A percentile compares a stretch with the other conserved stretches of the same genome.
Evolutionary conservation across 2,888 invertebrate genomes (phyloP).

Genomic region (Cryptocephalus primarius): DNA sequence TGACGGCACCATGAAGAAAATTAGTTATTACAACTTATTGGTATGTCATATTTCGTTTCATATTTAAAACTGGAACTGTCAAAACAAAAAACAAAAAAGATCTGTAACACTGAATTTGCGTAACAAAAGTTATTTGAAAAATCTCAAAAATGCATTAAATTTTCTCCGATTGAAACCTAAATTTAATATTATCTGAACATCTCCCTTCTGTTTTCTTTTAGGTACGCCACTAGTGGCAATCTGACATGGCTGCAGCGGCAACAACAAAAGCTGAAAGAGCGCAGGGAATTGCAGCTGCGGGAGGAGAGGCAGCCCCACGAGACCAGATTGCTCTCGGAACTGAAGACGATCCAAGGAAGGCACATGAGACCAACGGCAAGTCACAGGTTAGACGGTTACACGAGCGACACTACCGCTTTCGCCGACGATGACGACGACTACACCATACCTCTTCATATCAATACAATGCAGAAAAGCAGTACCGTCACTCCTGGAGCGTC

Average conservation of each 20-base stretch:
- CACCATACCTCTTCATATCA: slow-evolving; percentile 58
- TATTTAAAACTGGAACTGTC: too few species aligned
- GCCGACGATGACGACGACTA: slow-evolving; percentile 68
- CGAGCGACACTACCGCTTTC: slow-evolving; percentile 68
- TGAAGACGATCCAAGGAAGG: slow-evolving; percentile 41
- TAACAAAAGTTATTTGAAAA: too few species aligned
- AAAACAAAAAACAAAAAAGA: too few species aligned
- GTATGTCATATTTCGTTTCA: too few species aligned
- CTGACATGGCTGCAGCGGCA: slow-evolving; percentile 75
- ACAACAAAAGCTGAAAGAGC: slow-evolving; percentile 68
- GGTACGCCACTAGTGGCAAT: slow-evolving; percentile 26
- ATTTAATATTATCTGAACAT: too few species aligned
- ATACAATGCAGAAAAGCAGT: slow-evolving; percentile 37
- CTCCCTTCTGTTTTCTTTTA: slow-evolving; percentile 5
- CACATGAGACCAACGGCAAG: slow-evolving; percentile 37
- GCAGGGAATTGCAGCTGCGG: slow-evolving; percentile 60
- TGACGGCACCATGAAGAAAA: too few species aligned
- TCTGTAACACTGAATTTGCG: too few species aligned
- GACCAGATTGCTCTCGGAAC: slow-evolving; percentile 47
- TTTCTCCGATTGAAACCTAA: too few species aligned
- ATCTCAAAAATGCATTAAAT: too few species aligned
- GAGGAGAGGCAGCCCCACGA: slow-evolving; percentile 64
- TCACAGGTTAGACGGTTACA: slow-evolving; percentile 59
- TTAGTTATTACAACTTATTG: too few species aligned
- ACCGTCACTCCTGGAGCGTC: slow-evolving; percentile 18